Percentiles rank a stretch among this genome's conserved stretches.
Conservation (phyloP, 2,113 vertebrate genomes). For the Xiphophorus couchianus region DNA sequence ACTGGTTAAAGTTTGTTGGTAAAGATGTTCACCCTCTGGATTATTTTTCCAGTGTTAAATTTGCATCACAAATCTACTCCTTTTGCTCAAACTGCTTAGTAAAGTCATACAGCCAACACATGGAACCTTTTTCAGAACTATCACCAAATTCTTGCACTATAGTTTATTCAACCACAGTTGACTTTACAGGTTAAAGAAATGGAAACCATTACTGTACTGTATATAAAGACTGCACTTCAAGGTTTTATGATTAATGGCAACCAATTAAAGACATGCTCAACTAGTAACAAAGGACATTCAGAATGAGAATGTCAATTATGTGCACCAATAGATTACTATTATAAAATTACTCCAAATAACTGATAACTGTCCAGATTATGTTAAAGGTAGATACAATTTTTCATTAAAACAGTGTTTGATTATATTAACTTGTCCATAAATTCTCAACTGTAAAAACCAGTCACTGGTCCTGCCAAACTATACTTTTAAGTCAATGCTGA, state of each 20-base stretch:
- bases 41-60: not conserved
- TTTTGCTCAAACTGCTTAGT: not conserved
- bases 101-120: not conserved
- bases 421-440: not conserved
- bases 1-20: too few species aligned
- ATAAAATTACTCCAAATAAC: too few species aligned
- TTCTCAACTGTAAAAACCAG: not conserved
- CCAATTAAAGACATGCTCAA: not conserved
- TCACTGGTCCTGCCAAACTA: not conserved
- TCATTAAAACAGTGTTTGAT: constrained; percentile 1
- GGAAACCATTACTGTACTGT: not conserved
- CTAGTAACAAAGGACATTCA: not conserved
- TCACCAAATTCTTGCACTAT: not conserved
- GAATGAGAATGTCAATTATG: not conserved
- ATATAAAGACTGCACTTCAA: not conserved
- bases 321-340: too few species aligned
- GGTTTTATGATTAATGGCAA: not conserved
- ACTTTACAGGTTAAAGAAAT: not conserved
- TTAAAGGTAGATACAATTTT: too few species aligned
- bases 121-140: not conserved
- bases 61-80: not conserved
- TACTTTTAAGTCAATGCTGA: constrained; percentile 13
- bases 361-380: too few species aligned
- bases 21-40: too few species aligned
- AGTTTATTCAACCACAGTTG: not conserved